These are phyloP conservation scores for Drosophila mojavensis DNA, from an alignment of 1,140 invertebrate genomes.

Conservation along the genomic window DNA sequence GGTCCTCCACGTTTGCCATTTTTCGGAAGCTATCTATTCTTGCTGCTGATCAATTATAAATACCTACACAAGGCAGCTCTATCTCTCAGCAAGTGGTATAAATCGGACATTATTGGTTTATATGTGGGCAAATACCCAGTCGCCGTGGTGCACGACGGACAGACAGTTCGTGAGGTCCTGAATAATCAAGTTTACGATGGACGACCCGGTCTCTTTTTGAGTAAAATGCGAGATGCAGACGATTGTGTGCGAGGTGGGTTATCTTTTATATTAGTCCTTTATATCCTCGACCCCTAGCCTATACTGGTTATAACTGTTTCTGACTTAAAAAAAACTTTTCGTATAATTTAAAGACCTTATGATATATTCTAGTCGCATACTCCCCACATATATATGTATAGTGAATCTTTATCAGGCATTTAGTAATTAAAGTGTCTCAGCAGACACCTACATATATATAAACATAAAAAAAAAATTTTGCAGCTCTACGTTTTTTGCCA, in stretches of 20 bases:
- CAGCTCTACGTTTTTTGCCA: background rate
- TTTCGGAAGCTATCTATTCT: conserved; percentile 79
- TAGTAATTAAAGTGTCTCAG: no score
- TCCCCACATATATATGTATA: no score
- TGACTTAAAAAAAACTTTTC: no score
- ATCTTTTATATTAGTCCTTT: no score
- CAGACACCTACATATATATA: no score
- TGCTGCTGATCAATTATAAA: conserved; percentile 71
- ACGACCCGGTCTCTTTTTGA: conserved; percentile 57
- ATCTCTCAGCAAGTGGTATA: conserved; percentile 76
- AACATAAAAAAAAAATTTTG: background rate
- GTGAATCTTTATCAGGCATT: no score
- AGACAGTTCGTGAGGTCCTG: conserved; percentile 83
- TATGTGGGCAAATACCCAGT: conserved; percentile 78
- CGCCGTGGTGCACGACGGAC: conserved; percentile 80
- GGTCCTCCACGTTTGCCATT: conserved; percentile 77
- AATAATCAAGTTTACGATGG: conserved; percentile 84
- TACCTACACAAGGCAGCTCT: conserved; percentile 76
- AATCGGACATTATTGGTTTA: conserved; percentile 84
- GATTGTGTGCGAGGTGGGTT: conserved; percentile 74
- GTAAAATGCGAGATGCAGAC: conserved; percentile 58
- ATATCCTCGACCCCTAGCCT: no score
- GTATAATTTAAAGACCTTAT: no score
- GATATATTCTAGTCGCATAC: no score
- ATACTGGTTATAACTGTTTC: no score